Evolutionary conservation across 2,113 vertebrate genomes (phyloP).

Genomic region (Dromiciops gliroides): DNA sequence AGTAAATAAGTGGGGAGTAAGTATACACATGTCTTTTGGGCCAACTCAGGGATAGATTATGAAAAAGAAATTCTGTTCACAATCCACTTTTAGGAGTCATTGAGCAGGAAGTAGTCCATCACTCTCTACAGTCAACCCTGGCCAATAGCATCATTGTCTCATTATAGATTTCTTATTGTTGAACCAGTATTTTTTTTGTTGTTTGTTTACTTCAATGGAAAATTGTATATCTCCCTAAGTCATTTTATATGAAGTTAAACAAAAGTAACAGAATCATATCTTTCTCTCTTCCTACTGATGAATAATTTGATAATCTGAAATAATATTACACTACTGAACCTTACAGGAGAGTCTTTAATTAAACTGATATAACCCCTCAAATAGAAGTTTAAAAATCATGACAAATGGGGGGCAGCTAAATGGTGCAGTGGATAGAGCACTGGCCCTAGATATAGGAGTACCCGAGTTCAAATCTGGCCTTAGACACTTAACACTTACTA

Average conservation of each 20-base stretch:
- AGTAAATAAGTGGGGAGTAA: not conserved
- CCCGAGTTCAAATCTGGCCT: too few species aligned
- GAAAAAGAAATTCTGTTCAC: not conserved
- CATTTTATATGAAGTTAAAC: not conserved
- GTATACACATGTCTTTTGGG: not conserved
- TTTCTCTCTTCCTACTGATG: not conserved
- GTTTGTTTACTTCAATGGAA: not conserved
- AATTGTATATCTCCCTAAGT: not conserved
- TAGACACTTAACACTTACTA: too few species aligned
- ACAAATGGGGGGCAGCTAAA: too few species aligned
- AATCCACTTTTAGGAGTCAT: not conserved
- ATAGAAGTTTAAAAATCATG: not conserved
- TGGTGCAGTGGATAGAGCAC: too few species aligned
- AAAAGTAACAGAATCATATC: not conserved
- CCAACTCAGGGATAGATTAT: not conserved
- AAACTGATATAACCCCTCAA: not conserved
- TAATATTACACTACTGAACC: not conserved
- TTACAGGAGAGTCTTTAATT: not conserved
- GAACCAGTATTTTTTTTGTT: not conserved
- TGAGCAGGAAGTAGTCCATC: not conserved
- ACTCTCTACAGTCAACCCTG: not conserved
- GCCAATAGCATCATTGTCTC: not conserved
- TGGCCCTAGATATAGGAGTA: too few species aligned
- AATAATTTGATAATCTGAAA: not conserved
- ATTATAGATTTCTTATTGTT: not conserved